These are phyloP conservation scores for Apoda limacodes DNA, from an alignment of 2,888 invertebrate genomes.

Conservation along the genomic window DNA sequence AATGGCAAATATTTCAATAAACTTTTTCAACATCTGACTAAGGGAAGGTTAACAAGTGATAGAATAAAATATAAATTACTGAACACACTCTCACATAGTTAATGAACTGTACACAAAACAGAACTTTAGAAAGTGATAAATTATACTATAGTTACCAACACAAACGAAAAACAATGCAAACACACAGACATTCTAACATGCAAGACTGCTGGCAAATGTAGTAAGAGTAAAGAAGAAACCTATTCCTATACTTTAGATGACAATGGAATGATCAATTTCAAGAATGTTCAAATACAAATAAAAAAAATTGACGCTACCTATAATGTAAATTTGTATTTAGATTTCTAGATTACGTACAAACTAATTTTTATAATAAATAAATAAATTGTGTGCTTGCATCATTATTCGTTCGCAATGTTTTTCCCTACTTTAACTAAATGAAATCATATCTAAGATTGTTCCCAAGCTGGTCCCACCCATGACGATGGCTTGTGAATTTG, in stretches of 20 bases:
- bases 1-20: constrained; percentile 63
- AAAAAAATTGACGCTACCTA: too few species aligned
- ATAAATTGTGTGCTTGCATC: constrained; percentile 43
- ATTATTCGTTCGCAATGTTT: constrained; percentile 35
- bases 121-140: too few species aligned
- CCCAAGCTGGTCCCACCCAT: constrained; percentile 70
- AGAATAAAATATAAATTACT: constrained; percentile 19
- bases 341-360: too few species aligned
- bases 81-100: constrained; percentile 39
- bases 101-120: too few species aligned
- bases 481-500: constrained; percentile 63
- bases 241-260: too few species aligned
- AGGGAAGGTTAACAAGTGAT: neutral
- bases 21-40: too few species aligned
- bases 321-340: too few species aligned
- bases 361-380: constrained; percentile 28
- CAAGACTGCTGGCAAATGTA: too few species aligned
- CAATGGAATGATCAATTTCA: constrained; percentile 67
- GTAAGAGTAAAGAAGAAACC: constrained; percentile 23
- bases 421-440: constrained; percentile 56
- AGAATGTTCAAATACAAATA: too few species aligned
- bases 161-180: constrained; percentile 10
- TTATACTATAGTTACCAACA: too few species aligned
- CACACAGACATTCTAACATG: too few species aligned
- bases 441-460: constrained; percentile 65